These are phyloP conservation scores for Pycnonotus jocosus DNA, from an alignment of 2,113 vertebrate species.

Conservation along the genomic window DNA sequence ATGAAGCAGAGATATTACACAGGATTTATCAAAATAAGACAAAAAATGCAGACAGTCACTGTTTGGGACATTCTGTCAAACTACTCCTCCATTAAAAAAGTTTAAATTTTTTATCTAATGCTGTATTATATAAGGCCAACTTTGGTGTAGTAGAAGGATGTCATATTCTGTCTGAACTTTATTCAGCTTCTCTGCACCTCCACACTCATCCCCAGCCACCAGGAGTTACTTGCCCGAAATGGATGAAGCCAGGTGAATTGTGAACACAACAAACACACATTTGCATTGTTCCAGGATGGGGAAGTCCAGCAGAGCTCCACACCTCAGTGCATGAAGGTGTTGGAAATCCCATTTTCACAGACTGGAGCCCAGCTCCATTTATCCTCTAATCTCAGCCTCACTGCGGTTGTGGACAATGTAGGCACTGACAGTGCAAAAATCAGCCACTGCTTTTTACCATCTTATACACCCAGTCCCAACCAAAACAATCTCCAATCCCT, in stretches of 20 bases:
- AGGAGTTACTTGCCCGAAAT: neutral
- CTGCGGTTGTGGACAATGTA: neutral
- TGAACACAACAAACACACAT: accelerated
- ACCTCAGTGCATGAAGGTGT: neutral
- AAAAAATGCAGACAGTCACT: neutral
- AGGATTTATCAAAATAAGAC: neutral
- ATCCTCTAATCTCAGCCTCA: accelerated
- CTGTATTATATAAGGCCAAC: neutral
- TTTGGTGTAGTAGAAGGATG: neutral
- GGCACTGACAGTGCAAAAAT: neutral
- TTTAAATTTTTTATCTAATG: neutral
- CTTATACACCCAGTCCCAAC: neutral
- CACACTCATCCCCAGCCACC: neutral
- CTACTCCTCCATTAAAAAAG: neutral
- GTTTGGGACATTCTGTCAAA: neutral
- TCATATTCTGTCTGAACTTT: neutral
- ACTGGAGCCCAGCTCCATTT: neutral
- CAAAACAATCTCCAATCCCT: neutral
- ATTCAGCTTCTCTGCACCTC: neutral
- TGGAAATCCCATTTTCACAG: neutral
- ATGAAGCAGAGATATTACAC: neutral
- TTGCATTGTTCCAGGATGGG: neutral
- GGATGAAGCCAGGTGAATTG: neutral
- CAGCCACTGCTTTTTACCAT: neutral
- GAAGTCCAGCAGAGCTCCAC: accelerated